These are phyloP conservation scores for Lasioglossum zephyrum DNA, from an alignment of 2,888 invertebrate genomes.

Conservation along the genomic window DNA sequence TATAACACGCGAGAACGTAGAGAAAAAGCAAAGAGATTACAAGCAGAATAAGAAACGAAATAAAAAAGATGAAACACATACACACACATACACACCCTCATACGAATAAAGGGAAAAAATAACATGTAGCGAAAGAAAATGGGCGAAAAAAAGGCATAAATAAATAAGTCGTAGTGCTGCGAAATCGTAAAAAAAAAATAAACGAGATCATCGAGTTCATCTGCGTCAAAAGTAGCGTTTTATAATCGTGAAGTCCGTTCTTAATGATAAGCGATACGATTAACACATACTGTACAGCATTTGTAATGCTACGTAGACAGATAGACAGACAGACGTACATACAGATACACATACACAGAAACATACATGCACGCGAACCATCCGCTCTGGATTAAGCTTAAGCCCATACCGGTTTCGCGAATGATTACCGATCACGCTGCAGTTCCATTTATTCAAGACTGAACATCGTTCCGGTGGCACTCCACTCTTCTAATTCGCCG, in stretches of 20 bases:
- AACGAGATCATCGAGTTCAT: constrained; percentile 58
- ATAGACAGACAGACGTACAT: not conserved
- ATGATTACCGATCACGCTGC: constrained; percentile 33
- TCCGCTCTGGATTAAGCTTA: constrained; percentile 66
- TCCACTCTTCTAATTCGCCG: constrained; percentile 28
- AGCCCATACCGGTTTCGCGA: constrained; percentile 49
- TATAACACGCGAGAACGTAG: constrained; percentile 47
- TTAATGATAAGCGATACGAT: constrained; percentile 54
- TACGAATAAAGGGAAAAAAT: not conserved
- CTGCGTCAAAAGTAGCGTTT: constrained; percentile 64
- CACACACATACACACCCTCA: not conserved
- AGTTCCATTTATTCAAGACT: constrained; percentile 57
- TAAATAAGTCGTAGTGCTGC: constrained; percentile 44
- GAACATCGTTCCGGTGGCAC: constrained; percentile 55
- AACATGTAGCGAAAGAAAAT: constrained; percentile 31
- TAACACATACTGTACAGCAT: constrained; percentile 55
- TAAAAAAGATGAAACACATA: not conserved
- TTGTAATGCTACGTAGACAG: constrained; percentile 48
- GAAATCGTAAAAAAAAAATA: constrained; percentile 24
- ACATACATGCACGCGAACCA: constrained; percentile 34
- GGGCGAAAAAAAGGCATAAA: not conserved
- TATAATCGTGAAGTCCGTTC: constrained; percentile 62
- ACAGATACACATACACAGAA: not conserved
- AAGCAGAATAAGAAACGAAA: not conserved
- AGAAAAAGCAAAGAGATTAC: constrained; percentile 11